A percentile compares a stretch with the other conserved stretches of the same genome.
Evolutionary conservation across 1,140 invertebrate genomes (phyloP).

Genomic region (Trigoniulus corallinus): DNA sequence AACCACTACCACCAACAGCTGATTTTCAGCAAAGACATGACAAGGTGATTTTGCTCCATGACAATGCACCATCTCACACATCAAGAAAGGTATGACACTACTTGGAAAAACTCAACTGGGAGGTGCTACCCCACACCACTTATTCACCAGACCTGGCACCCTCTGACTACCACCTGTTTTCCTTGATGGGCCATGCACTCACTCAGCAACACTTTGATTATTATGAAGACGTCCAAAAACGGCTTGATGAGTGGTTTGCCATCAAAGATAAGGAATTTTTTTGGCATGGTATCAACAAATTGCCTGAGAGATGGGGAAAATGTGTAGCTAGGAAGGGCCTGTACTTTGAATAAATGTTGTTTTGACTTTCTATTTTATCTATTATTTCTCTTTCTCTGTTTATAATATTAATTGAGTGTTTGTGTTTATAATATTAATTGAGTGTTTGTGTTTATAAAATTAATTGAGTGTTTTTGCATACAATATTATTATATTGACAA

Average conservation of each 20-base stretch:
- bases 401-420: no score
- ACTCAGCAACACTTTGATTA: constrained; percentile 4
- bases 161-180: constrained; percentile 11
- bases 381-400: no score
- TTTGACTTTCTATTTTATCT: no score
- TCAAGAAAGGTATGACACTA: constrained; percentile 6
- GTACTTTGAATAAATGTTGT: constrained; percentile 11
- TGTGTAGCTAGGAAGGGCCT: constrained; percentile 7
- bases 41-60: constrained; percentile 11
- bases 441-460: no score
- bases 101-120: constrained; percentile 7
- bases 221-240: constrained; percentile 5
- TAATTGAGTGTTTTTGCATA: no score
- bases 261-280: constrained; percentile 5
- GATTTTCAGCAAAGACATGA: neutral
- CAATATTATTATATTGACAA: no score
- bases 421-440: no score
- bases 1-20: constrained; percentile 3
- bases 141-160: constrained; percentile 11
- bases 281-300: constrained; percentile 3
- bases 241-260: constrained; percentile 11
- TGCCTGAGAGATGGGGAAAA: constrained; percentile 9
- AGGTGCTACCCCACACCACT: constrained; percentile 9
- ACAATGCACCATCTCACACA: constrained; percentile 7
- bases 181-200: constrained; percentile 7